Percentiles rank a stretch among this genome's conserved stretches.
These are phyloP conservation scores for Rhabdornis inornatus DNA, from an alignment of 2,113 vertebrate species.

Conservation along the genomic window DNA sequence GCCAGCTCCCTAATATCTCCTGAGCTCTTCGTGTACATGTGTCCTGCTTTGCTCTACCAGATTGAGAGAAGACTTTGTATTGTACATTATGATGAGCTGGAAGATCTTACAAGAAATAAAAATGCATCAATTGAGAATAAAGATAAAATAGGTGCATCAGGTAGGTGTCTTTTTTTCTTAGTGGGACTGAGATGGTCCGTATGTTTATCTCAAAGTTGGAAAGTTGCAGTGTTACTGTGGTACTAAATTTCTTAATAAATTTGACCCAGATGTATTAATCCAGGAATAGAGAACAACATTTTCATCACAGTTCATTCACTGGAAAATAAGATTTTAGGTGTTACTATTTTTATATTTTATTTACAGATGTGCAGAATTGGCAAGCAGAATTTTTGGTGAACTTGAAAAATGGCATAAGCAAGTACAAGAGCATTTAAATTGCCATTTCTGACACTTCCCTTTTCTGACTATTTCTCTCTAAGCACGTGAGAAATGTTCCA, in stretches of 20 bases:
- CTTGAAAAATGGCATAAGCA: not conserved
- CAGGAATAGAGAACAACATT: not conserved
- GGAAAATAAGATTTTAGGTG: not conserved
- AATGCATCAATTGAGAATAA: slow-evolving; percentile 55
- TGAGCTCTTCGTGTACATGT: slow-evolving; percentile 86
- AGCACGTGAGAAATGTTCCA: not conserved
- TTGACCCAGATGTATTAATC: not conserved
- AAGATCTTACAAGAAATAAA: slow-evolving; percentile 73
- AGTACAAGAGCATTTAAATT: not conserved
- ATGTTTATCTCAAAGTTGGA: not conserved
- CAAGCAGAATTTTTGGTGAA: not conserved
- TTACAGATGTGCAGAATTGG: not conserved
- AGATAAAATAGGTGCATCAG: slow-evolving; percentile 74
- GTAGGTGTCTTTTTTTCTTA: slow-evolving; percentile 63
- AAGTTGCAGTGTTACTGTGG: not conserved
- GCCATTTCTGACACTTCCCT: not conserved
- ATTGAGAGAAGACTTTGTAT: slow-evolving; percentile 94
- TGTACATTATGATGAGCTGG: slow-evolving; percentile 83
- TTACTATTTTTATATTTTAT: not conserved
- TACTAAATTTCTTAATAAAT: not conserved
- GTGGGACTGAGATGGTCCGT: not conserved
- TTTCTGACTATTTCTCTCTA: not conserved
- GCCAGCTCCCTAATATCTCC: slow-evolving; percentile 83
- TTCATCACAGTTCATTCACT: not conserved
- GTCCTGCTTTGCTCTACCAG: slow-evolving; percentile 94